Evolutionary conservation across 2,797 vertebrate species (phyloP).

Genomic region (Scarus forsteni): DNA sequence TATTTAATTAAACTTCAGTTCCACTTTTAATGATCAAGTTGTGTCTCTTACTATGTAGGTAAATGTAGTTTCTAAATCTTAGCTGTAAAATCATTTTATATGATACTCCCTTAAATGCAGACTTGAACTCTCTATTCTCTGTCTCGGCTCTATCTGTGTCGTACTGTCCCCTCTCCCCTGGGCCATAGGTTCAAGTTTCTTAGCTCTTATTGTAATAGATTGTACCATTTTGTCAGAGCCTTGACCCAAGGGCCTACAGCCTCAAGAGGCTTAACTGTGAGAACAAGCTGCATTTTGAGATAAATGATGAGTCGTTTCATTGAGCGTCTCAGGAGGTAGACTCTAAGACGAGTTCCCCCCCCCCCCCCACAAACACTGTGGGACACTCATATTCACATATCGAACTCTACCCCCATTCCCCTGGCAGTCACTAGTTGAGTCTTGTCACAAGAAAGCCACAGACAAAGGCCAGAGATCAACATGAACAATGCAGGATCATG

Average conservation of each 20-base stretch:
- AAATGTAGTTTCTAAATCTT: too few species aligned
- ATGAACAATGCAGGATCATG: conserved; percentile 58
- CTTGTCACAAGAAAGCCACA: conserved; percentile 11
- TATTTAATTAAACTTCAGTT: too few species aligned
- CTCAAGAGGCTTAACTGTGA: conserved; percentile 31
- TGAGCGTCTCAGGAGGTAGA: conserved; percentile 24
- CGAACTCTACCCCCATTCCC: conserved; percentile 44
- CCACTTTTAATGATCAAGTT: too few species aligned
- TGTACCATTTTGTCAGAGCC: conserved; percentile 32
- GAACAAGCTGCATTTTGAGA: conserved; percentile 26
- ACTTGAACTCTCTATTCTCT: neutral
- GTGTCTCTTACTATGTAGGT: too few species aligned
- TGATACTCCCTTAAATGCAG: neutral
- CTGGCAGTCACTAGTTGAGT: conserved; percentile 42
- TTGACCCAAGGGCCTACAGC: conserved; percentile 30
- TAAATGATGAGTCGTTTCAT: conserved; percentile 32
- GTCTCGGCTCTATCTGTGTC: neutral
- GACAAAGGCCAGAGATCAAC: conserved; percentile 65
- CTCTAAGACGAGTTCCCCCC: conserved; percentile 4
- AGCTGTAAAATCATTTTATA: conserved; percentile 1
- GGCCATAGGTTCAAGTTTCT: conserved; percentile 1
- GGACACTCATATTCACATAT: conserved; percentile 10
- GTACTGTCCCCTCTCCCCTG: neutral
- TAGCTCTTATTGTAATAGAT: conserved; percentile 35
- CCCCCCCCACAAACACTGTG: conserved; percentile 16